phyloP scores from a whole-genome alignment of 2,113 vertebrate species.

The Sapajus apella region DNA sequence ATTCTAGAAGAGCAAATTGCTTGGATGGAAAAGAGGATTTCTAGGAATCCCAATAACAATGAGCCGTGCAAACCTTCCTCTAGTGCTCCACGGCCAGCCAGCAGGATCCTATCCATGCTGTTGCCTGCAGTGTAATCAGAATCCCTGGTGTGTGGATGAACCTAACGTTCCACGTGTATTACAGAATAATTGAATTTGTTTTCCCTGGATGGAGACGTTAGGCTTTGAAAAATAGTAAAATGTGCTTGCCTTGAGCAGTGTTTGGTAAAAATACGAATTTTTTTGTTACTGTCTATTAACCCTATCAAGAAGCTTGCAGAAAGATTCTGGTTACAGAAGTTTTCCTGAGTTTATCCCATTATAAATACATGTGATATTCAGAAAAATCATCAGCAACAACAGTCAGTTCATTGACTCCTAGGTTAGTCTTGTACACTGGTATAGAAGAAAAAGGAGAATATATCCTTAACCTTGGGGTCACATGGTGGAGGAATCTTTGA shows the following conservation, averaged over 20 bases:
- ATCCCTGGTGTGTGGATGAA: neutral
- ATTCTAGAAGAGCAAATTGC: neutral
- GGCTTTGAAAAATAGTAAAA: constrained; percentile 62
- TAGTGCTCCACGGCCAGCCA: neutral
- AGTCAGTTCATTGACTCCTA: neutral
- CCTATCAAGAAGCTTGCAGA: constrained; percentile 30
- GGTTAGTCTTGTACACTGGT: neutral
- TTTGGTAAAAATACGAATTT: constrained; percentile 47
- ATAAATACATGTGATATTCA: neutral
- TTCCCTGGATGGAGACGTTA: constrained; percentile 51
- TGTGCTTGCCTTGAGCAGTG: constrained; percentile 41
- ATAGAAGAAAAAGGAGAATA: neutral
- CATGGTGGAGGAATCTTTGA: neutral
- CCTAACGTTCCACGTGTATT: neutral
- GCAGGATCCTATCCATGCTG: neutral
- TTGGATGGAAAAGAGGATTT: neutral
- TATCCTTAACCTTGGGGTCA: neutral
- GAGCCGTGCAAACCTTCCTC: neutral
- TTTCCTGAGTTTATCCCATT: neutral
- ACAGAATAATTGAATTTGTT: constrained; percentile 37
- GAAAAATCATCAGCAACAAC: neutral
- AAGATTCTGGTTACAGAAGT: constrained; percentile 10
- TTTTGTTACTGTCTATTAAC: constrained; percentile 51
- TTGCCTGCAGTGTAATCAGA: neutral
- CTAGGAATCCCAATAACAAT: neutral